Evolutionary conservation across 2,113 vertebrate species (phyloP).

Genomic region (Leptocoma aspasia): DNA sequence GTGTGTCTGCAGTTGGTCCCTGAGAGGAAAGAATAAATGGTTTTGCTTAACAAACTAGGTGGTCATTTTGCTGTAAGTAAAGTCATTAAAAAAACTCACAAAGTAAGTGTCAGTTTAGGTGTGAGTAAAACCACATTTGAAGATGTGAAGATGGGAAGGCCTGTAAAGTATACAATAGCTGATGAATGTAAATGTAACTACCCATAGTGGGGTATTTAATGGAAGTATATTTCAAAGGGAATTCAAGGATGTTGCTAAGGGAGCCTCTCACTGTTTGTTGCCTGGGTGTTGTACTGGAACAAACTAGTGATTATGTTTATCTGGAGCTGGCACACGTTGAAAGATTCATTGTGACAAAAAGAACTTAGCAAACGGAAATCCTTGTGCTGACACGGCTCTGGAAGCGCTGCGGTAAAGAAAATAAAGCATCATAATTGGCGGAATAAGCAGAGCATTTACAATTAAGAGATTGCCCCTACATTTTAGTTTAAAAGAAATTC

Average conservation of each 20-base stretch:
- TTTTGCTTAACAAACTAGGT: background rate
- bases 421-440: background rate
- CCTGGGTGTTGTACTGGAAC: background rate
- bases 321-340: background rate
- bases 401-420: background rate
- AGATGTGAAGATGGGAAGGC: background rate
- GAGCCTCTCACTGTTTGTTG: background rate
- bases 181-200: background rate
- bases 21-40: background rate
- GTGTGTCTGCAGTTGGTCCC: background rate
- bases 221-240: background rate
- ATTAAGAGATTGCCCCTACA: background rate
- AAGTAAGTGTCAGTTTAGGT: background rate
- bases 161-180: background rate
- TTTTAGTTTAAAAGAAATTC: conserved; percentile 1
- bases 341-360: conserved; percentile 12
- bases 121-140: background rate
- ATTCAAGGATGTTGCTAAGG: background rate
- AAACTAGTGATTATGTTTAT: background rate
- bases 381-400: background rate
- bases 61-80: background rate
- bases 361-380: conserved; percentile 21
- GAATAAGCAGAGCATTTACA: conserved; percentile 14
- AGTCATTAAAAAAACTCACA: background rate
- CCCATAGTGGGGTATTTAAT: background rate